Conservation (phyloP, 2,888 invertebrate genomes). For the Rutpela maculata region DNA sequence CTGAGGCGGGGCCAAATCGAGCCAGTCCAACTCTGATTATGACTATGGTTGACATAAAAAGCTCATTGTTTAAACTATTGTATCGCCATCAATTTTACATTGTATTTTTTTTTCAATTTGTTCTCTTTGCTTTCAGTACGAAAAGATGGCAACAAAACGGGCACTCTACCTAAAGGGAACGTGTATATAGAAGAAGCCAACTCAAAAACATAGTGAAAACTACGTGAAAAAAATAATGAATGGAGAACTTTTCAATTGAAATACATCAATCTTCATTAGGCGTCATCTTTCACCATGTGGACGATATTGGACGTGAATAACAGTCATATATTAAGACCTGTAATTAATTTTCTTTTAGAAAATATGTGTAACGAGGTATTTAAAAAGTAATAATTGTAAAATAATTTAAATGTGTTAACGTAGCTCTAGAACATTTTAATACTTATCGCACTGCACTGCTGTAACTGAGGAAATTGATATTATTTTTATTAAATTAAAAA, state of each 20-base stretch:
- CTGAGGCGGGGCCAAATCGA: no score
- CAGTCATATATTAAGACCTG: constrained; percentile 36
- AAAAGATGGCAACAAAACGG: constrained; percentile 70
- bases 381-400: background rate
- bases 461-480: background rate
- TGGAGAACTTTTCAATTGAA: constrained; percentile 14
- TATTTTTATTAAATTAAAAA: background rate
- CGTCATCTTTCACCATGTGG: constrained; percentile 9
- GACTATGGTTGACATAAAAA: no score
- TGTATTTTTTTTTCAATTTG: background rate
- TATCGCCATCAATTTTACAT: background rate
- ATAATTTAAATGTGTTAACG: constrained; percentile 8
- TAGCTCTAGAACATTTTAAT: constrained; percentile 9
- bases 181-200: constrained; percentile 73
- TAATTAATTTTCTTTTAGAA: background rate
- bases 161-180: constrained; percentile 71
- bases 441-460: background rate
- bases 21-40: no score
- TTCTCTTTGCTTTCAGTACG: constrained; percentile 70
- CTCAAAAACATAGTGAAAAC: constrained; percentile 60
- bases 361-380: constrained; percentile 7
- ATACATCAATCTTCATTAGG: constrained; percentile 3
- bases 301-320: constrained; percentile 12
- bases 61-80: background rate
- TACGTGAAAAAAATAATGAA: constrained; percentile 19